Evolutionary conservation across 2,113 vertebrate species (phyloP).

Genomic region (Charina bottae): DNA sequence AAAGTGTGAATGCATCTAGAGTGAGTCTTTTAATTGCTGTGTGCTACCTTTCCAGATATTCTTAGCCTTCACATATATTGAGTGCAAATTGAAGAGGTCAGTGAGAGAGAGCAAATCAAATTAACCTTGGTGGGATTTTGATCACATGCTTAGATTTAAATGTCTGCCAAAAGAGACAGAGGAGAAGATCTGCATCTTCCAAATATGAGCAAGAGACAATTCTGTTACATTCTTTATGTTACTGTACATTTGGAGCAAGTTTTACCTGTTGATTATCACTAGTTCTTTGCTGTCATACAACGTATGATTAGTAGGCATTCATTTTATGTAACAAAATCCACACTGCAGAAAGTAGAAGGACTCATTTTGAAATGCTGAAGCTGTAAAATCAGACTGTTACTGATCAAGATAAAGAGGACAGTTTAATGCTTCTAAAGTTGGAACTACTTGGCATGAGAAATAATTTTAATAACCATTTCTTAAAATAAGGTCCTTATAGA

Average conservation of each 20-base stretch:
- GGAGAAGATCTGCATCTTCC: not conserved
- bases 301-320: not conserved
- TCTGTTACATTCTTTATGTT: not conserved
- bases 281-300: not conserved
- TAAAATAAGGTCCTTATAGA: not conserved
- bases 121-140: not conserved
- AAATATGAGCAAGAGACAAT: not conserved
- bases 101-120: not conserved
- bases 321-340: not conserved
- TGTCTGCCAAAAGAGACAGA: not conserved
- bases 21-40: not conserved
- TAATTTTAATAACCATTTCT: not conserved
- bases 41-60: not conserved
- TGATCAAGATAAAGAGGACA: not conserved
- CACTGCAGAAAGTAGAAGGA: not conserved
- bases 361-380: not conserved
- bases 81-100: not conserved
- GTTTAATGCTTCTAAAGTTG: constrained; percentile 1
- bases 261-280: constrained; percentile 25
- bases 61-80: too few relatives aligned
- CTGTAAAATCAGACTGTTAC: not conserved
- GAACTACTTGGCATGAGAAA: not conserved
- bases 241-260: constrained; percentile 5
- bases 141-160: not conserved
- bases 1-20: not conserved